Evolutionary conservation across 1,140 invertebrate genomes (phyloP), one percentile per base, ranked within the genome.

Genomic region (Cylas formicarius): DNA sequence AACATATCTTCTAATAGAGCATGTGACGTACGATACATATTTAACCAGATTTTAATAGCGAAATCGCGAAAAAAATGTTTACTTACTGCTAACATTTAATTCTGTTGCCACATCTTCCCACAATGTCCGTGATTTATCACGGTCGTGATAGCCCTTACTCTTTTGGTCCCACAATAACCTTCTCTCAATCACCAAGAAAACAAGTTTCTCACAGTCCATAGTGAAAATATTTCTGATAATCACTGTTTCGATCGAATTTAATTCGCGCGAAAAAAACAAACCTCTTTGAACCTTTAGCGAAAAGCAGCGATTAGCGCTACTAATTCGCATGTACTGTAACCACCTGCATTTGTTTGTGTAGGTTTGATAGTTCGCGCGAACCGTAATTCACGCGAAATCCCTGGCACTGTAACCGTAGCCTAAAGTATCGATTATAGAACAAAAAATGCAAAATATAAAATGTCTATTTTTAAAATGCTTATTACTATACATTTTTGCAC

Each of bases 311-410:
- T 37, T 37, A 14, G 19, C 16, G 17, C 19, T 14, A 37, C 35
- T 37, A 37, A 37, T 37, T 39, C 16, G 37, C 37, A 11, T 39
- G 6, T 11, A 39, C 6, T 39, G 37, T 39, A 39, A 39, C 37
- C 23, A 39, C 23, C 37, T 39, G 37, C 37, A 27, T 39, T 39
- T 39, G 37, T 39, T 27, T 39, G 37, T 39, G 21, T 26, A 27
- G 37, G 37, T 39, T 39, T 39, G 21, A 28, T 39, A 39, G 23
- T 39, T 28, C 37, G 37, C 37, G 37, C 23, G 37, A 39, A 39
- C 18, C 29, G 11, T 16, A 23, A 26, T 37, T 17, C 19, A 20
- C 35, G 16, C 29, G 29, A 32, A 32, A 33, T 1, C n/a, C n/a
- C n/a, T n/a, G n/a, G n/a, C n/a, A n/a, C n/a, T n/a, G n/a, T n/a